Evolutionary conservation across 2,113 vertebrate genomes (phyloP).

Genomic region (Neotoma lepida): DNA sequence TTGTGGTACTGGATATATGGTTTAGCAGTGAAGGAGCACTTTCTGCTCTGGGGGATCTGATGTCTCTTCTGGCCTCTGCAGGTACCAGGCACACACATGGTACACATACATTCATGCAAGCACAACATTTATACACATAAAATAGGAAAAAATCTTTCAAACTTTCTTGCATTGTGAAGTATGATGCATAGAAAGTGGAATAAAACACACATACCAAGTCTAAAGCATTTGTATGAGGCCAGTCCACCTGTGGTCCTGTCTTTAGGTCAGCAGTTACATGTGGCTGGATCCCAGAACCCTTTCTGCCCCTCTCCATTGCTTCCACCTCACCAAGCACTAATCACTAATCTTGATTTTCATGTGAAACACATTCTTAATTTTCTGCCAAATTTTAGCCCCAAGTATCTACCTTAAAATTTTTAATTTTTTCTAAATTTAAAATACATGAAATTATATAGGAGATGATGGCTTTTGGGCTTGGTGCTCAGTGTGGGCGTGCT

Average conservation of each 20-base stretch:
- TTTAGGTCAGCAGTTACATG: not conserved
- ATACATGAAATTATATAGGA: not conserved
- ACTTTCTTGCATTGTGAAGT: not conserved
- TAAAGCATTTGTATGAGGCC: not conserved
- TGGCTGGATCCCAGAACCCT: not conserved
- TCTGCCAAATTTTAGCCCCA: not conserved
- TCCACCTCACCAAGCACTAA: no score
- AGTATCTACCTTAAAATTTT: not conserved
- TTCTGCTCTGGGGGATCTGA: not conserved
- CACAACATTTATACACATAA: not conserved
- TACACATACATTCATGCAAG: not conserved
- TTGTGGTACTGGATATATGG: not conserved
- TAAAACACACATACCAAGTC: not conserved
- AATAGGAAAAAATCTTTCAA: not conserved
- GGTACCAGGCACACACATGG: not conserved
- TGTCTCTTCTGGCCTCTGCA: not conserved
- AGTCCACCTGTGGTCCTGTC: rapidly evolving
- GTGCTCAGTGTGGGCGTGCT: not conserved
- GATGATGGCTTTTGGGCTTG: not conserved
- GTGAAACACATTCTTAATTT: not conserved
- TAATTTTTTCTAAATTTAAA: not conserved
- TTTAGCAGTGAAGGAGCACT: not conserved
- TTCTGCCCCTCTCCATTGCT: rapidly evolving
- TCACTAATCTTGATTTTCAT: not conserved
- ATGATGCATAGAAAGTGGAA: not conserved